These are phyloP conservation scores for Eurypyga helias DNA, from an alignment of 2,113 vertebrate genomes.

Conservation along the genomic window DNA sequence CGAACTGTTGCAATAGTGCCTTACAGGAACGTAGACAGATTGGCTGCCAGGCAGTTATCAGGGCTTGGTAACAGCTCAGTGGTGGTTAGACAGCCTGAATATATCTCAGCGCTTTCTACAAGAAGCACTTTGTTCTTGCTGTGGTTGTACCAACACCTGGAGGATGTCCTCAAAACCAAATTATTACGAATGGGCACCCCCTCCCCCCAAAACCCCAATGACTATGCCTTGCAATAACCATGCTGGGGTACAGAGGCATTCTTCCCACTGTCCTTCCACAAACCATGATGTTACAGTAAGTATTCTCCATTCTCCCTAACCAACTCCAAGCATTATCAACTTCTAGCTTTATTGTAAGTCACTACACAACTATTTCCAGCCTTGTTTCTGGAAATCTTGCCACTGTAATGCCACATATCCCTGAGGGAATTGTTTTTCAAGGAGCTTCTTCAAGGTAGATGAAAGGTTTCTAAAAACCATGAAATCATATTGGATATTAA, in stretches of 20 bases:
- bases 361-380: neutral
- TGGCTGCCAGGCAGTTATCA: neutral
- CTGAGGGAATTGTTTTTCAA: neutral
- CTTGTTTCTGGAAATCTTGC: neutral
- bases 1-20: neutral
- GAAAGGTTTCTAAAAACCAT: neutral
- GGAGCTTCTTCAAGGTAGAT: neutral
- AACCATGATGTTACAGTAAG: neutral
- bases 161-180: neutral
- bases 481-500: neutral
- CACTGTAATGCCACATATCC: neutral
- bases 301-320: neutral
- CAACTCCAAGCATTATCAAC: neutral
- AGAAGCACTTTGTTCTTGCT: neutral
- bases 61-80: neutral
- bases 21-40: neutral
- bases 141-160: neutral
- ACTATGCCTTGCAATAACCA: neutral
- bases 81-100: neutral
- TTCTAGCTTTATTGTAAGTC: neutral
- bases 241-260: neutral
- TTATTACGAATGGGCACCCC: neutral
- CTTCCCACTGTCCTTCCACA: neutral
- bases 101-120: neutral
- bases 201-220: rapidly evolving